These are phyloP conservation scores for Meganola albula DNA, from an alignment of 2,888 invertebrate species.

Conservation along the genomic window DNA sequence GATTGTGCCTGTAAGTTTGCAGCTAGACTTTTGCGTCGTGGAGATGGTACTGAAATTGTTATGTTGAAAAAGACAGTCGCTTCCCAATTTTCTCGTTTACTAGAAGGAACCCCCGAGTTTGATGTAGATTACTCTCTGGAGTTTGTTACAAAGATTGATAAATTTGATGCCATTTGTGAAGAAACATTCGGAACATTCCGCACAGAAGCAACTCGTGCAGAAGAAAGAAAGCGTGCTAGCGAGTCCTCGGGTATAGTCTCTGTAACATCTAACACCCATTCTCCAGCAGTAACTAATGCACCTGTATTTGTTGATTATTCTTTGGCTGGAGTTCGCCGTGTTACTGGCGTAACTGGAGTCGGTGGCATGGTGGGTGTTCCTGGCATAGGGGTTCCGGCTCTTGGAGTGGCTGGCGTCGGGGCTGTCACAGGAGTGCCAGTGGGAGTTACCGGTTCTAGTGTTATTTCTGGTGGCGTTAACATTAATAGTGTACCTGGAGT, in stretches of 20 bases:
- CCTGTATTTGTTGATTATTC: conserved; percentile 87
- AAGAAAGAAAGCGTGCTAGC: conserved; percentile 72
- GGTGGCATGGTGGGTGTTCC: conserved; percentile 51
- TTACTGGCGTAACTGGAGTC: conserved; percentile 45
- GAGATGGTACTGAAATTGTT: conserved; percentile 90
- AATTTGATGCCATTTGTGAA: conserved; percentile 85
- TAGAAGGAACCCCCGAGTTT: conserved; percentile 88
- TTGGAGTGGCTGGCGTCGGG: conserved; percentile 51
- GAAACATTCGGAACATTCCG: conserved; percentile 86
- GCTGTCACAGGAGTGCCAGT: conserved; percentile 52
- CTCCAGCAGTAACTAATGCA: conserved; percentile 78
- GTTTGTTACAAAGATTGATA: conserved; percentile 87
- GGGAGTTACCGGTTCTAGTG: conserved; percentile 46
- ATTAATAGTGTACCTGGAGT: conserved; percentile 53
- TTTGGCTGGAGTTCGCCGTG: conserved; percentile 71
- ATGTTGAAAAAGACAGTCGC: conserved; percentile 88
- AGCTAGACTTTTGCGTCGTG: conserved; percentile 86
- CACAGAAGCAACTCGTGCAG: conserved; percentile 80
- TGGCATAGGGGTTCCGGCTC: conserved; percentile 36
- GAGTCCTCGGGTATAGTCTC: conserved; percentile 66
- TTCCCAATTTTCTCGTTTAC: conserved; percentile 85
- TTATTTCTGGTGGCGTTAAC: conserved; percentile 52
- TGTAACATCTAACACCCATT: conserved; percentile 61
- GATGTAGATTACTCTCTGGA: conserved; percentile 88
- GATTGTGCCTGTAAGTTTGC: conserved; percentile 93